Evolutionary conservation across 2,888 invertebrate genomes (phyloP), one percentile per base, ranked within the genome.

Genomic region (Meghimatium bilineatum): DNA sequence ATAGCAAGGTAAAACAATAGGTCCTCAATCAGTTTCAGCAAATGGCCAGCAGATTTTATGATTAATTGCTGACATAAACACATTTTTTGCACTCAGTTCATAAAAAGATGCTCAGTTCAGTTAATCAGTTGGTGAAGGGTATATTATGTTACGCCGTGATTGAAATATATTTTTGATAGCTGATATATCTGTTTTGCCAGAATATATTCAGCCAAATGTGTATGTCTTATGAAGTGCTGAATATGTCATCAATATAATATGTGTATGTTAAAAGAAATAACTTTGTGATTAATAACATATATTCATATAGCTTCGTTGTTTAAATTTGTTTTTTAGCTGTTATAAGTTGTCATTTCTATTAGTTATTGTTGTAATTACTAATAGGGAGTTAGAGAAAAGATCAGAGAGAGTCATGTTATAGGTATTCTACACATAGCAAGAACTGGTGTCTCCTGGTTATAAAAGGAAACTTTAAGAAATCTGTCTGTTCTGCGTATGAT

Each of bases 91-190:
- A 44, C 6, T 44, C 44, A n/a, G n/a, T n/a, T 44, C 44, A 44
- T 44, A 44, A n/a, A n/a, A n/a, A n/a, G 44, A 5, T 44, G 44
- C 44, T 44, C 44, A 44, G 44, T 44, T 44, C 5, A 5, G 5
- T 44, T 44, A 8, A 44, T 5, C 44, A 8, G 44, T 8, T 44
- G 44, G 44, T 44, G 12, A 44, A 44, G 44, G 44, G 44, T 44
- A 44, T 44, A 12, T 56, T 23, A 56, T 17, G 12, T n/a, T 63
- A n/a, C 26, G n/a, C 26, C 2, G 26, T 63, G n/a, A n/a, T 29
- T 63, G 63, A 29, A 56, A 56, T 63, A 63, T 63, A 63, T 63
- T 29, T 63, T 63, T 63, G n/a, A 63, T 63, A 63, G 29, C 29
- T 63, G 14, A 29, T 63, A 63, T 63, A 63, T 63, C 63, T n/a